Percentiles rank a stretch among this genome's conserved stretches.
These are phyloP conservation scores for Heliconius eleuchia DNA, from an alignment of 1,140 invertebrate species.

Conservation along the genomic window DNA sequence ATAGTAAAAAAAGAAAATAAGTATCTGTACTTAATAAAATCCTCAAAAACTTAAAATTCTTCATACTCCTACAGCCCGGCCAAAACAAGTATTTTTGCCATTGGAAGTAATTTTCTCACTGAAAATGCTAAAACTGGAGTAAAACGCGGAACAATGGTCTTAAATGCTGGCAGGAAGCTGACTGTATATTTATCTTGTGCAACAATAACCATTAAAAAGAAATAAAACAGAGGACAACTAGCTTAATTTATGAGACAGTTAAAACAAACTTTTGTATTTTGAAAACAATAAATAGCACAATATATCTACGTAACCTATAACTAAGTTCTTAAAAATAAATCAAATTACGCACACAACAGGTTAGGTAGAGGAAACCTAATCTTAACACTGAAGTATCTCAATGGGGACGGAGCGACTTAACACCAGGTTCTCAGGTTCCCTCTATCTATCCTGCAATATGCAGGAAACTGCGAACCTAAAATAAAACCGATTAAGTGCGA, in stretches of 20 bases:
- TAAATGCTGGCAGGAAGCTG: conserved; percentile 16
- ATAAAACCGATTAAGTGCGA: no score
- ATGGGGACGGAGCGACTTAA: no score
- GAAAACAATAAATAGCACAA: background rate
- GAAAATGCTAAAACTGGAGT: conserved; percentile 7
- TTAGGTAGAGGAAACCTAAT: no score
- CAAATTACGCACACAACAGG: no score
- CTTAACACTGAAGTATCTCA: no score
- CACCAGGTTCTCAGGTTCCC: no score
- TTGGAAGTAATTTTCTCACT: conserved; percentile 10
- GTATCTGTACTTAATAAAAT: background rate
- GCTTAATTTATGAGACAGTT: background rate
- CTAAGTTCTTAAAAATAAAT: background rate
- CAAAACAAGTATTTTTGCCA: conserved; percentile 3
- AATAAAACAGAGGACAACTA: background rate
- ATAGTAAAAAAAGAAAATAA: background rate
- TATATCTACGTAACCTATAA: background rate
- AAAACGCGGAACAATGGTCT: conserved; percentile 15
- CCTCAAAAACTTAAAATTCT: background rate
- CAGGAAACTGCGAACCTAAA: no score
- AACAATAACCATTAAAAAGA: conserved; percentile 3
- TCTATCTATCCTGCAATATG: no score
- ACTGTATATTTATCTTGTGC: conserved; percentile 9
- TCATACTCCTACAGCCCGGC: background rate
- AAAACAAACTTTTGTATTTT: background rate